Evolutionary conservation across 2,888 invertebrate genomes (phyloP), one percentile per base, ranked within the genome.

Genomic region (Drosophila prostipennis): DNA sequence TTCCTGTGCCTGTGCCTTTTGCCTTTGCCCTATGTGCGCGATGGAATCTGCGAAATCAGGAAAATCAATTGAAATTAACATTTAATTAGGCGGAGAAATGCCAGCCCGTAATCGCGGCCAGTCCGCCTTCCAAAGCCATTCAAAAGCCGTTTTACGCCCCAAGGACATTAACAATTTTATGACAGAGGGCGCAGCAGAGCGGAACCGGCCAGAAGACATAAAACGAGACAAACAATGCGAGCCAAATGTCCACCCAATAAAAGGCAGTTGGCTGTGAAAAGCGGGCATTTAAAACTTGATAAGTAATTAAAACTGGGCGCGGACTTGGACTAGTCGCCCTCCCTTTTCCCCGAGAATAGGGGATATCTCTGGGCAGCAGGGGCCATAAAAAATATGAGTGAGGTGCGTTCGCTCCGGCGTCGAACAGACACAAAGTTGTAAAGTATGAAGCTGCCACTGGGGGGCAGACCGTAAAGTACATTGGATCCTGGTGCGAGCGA

Each of bases 281-380:
- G 81, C 85, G 70, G 59, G 46, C 77, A 67, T 75, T 86, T 86
- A 71, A 83, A 85, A 75, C 86, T 77, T 86, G 86, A 88, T 88
- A 77, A 82, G 86, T 82, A 82, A 82, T 88, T 82, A 82, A 82
- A 64, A 64, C 49, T 19, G 57, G 46, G 51, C 58, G 60, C 14
- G 59, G 55, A 61, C 34, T 26, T 23, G 51, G 32, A 55, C 34
- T 19, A n/a, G 14, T 14, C 16, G 53, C 37, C 1, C 6, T 5
- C n/a, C 1, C 19, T 19, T 1, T n/a, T 5, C n/a, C 26, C 14
- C 23, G 19, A 19, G 19, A 2, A 49, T 46, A 29, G 26, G 51
- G 61, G 49, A 75, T 76, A 61, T 72, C 58, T 58, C 53, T 45
- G 51, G 82, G 58, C 69, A 71, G 78, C 84, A 23, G 55, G 40